Base-by-base conservation (phyloP, 2,113 vertebrate genomes). In the Thamnaconus septentrionalis region DNA sequence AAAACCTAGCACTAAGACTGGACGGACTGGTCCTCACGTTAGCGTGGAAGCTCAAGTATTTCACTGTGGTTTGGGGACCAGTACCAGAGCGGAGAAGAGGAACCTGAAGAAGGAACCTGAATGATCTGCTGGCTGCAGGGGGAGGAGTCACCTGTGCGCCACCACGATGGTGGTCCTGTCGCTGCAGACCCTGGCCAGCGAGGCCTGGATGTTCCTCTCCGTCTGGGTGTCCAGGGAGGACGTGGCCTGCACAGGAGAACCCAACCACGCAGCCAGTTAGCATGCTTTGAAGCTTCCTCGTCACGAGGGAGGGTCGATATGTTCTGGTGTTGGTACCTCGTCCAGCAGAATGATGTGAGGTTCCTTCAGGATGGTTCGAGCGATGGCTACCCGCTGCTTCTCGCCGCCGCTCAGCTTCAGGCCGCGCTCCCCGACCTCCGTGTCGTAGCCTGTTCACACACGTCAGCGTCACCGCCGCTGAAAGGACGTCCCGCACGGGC, bases 391-490 rank as follows among this genome's bases (percentile, higher is more conserved):
- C 0, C 95, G 92, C 85, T 96, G 95, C 82, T 97, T 97, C 87
- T 97, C 95, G 3, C 96, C 95, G 0, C 95, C 95, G 0, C 95
- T 98, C 65, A 96, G 88, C 88, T 95, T 98, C 81, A 98, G 86
- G 0, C 95, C 95, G 7, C 95, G 84, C 79, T 97, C 95, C 0
- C 96, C 95, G 0, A 96, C 95, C 75, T 94, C 92, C 0, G 94
- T 95, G 56, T 92, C 88, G 8, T 96, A 98, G 4, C 94, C 95
- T 96, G 90, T 12, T 31, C 0, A 59, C 5, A 67, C 12, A 42
- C 4, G 7, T n/a, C n/a, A 12, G 3, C 47, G 55, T 1, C 58
- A 51, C 42, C 1, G 31, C 48, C 11, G 41, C 18, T 31, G 18
- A 31, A 31, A 31, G 18, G 18, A 31, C 18, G 18, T 31, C 18